Evolutionary conservation across 2,113 vertebrate species (phyloP).

Genomic region (Cyprinodon variegatus): DNA sequence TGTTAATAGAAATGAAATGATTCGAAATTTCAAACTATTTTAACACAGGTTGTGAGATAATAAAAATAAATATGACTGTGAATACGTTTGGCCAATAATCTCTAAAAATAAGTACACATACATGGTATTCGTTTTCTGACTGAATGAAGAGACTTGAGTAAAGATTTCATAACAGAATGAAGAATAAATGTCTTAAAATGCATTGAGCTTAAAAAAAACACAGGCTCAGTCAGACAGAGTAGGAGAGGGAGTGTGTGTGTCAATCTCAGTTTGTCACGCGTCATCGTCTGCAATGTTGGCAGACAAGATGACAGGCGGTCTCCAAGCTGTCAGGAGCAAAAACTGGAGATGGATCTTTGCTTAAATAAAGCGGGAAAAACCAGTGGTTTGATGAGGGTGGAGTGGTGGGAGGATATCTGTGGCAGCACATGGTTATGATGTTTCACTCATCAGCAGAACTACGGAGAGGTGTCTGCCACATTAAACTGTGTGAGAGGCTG

Average conservation of each 20-base stretch:
- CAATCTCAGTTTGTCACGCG: slow-evolving; percentile 24
- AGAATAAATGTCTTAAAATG: slow-evolving; percentile 6
- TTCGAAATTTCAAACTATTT: no score
- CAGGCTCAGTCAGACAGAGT: not conserved
- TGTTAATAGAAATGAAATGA: no score
- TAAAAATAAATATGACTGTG: no score
- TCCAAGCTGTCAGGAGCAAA: slow-evolving; percentile 27
- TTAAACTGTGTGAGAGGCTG: slow-evolving; percentile 2
- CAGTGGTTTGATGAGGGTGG: slow-evolving; percentile 8
- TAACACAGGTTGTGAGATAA: no score
- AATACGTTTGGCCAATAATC: not conserved
- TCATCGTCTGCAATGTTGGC: slow-evolving; percentile 13
- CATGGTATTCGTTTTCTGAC: not conserved
- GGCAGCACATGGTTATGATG: not conserved
- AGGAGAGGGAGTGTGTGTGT: not conserved
- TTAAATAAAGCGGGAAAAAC: slow-evolving; percentile 10
- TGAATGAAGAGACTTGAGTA: not conserved
- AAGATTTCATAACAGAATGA: not conserved
- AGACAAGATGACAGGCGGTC: slow-evolving; percentile 25
- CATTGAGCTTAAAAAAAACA: not conserved
- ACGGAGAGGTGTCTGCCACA: slow-evolving; percentile 9
- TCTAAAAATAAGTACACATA: not conserved
- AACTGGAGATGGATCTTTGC: slow-evolving; percentile 21
- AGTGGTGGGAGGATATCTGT: not conserved
- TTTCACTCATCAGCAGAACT: not conserved